A percentile compares a stretch with the other conserved stretches of the same genome.
phyloP scores from a whole-genome alignment of 2,888 invertebrate species.

The Xanthia togata region DNA sequence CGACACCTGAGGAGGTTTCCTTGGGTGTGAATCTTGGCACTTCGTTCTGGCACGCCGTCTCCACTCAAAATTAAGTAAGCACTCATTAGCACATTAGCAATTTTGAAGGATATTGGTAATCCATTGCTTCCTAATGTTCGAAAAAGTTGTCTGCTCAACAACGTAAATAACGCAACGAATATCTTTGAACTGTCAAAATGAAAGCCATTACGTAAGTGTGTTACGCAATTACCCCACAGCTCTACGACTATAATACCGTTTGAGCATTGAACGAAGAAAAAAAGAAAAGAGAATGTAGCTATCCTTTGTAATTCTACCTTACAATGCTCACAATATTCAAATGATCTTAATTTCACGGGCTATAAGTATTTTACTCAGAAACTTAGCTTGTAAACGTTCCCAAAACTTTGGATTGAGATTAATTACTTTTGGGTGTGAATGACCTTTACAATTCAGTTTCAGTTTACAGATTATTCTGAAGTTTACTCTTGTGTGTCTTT shows the following conservation, averaged over 20 bases:
- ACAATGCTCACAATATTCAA: conserved; percentile 10
- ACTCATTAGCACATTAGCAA: too few species aligned
- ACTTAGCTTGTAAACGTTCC: conserved; percentile 47
- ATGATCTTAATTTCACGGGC: conserved; percentile 42
- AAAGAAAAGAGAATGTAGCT: neutral
- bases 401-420: conserved; percentile 54
- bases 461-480: conserved; percentile 10
- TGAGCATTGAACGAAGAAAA: neutral
- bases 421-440: conserved; percentile 54
- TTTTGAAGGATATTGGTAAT: too few species aligned
- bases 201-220: too few species aligned
- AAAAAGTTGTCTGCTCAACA: too few species aligned
- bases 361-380: conserved; percentile 33
- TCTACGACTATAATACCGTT: neutral
- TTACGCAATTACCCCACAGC: too few species aligned
- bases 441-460: conserved; percentile 31
- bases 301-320: neutral
- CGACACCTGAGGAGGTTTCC: too few species aligned
- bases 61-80: too few species aligned
- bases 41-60: too few species aligned
- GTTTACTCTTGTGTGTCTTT: neutral
- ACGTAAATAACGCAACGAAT: too few species aligned
- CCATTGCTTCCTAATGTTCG: too few species aligned
- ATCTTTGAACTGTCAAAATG: too few species aligned
- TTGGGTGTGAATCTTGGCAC: too few species aligned